Evolutionary conservation across 2,113 vertebrate genomes (phyloP), one percentile per base, ranked within the genome.

Genomic region (Brienomyrus brachyistius): DNA sequence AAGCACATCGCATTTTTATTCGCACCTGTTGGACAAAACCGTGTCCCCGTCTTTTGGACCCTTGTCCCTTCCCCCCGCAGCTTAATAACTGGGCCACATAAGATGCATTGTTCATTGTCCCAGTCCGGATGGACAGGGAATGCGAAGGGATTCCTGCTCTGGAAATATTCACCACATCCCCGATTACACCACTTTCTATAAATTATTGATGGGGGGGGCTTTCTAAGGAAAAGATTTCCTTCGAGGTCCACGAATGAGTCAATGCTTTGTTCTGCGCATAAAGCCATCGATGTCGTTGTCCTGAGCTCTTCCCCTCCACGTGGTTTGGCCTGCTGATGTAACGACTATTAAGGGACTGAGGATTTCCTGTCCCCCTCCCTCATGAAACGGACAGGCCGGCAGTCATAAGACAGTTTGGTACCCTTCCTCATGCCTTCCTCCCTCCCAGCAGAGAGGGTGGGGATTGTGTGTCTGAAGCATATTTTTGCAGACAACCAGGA

Each of bases 211-310:
- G 15, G 51, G 17, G 82, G 40, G 59, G 59, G n/a, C n/a, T 70
- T 70, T 27, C n/a, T 31, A 70, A 11, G n/a, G 10, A 31, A 13
- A 31, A 31, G 62, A 5, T 43, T 35, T 54, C 27, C 50, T 31
- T 40, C 9, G 52, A 47, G 51, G 4, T 13, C 9, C 35, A 3
- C 8, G 40, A 66, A 43, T 43, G 52, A 84, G 54, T 40, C 35
- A 62, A 1, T 10, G 47, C 88, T 80, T 89, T 48, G 50, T 89
- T 89, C 82, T 27, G 10, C 8, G 1, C 48, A 91, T 92, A 93
- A 48, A n/a, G 21, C 5, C 45, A 48, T 45, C 11, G 31, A 19
- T 82, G 11, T 23, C 9, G 80, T n/a, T 47, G 40, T 84, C 80
- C 19, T 89, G 86, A 59, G 90, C 3, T 0, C 89, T 56, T 80